Evolutionary conservation across 2,888 invertebrate genomes (phyloP), one percentile per base, ranked within the genome.

Genomic region (Gibbula magus): DNA sequence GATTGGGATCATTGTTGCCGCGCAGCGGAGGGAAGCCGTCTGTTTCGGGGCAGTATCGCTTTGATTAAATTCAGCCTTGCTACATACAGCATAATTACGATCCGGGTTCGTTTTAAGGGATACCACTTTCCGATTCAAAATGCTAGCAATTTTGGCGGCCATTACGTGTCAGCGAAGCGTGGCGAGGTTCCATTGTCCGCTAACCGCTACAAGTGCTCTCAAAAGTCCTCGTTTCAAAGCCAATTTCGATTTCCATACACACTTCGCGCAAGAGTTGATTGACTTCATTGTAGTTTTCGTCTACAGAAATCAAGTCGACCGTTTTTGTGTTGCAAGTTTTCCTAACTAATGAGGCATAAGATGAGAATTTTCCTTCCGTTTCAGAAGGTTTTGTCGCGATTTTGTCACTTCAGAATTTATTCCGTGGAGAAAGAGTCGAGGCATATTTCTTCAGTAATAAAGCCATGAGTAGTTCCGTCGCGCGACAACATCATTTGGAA

Each of bases 241-340:
- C 70, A 70, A 70, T 70, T 70, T 70, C 70, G 70, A 70, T 70
- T 70, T 70, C 70, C 70, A 70, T 70, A 70, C 70, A 70, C 70
- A 35, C 20, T 70, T 70, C 35, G 70, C 70, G 35, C 70, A 70
- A 32, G 70, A 70, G 70, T 70, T 35, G 70, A 70, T 70, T 70
- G 70, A 39, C 32, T 32, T 16, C 70, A 39, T 70, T 70, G 70
- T 35, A 35, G 8, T 16, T 70, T 32, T 35, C 39, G 70, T 35
- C 70, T 70, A 35, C 70, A 70, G 70, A 39, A 39, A 70, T 70
- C 32, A 70, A 32, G 70, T 32, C 70, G 32, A 35, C 70, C 70
- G 35, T 70, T 35, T 70, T 70, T 32, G 70, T 39, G 70, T 70
- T 70, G 70, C 29, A 70, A 39, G 70, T 70, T 32, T 20, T 70